Conservation (phyloP, 1,140 invertebrate species). For the Myzus persicae region DNA sequence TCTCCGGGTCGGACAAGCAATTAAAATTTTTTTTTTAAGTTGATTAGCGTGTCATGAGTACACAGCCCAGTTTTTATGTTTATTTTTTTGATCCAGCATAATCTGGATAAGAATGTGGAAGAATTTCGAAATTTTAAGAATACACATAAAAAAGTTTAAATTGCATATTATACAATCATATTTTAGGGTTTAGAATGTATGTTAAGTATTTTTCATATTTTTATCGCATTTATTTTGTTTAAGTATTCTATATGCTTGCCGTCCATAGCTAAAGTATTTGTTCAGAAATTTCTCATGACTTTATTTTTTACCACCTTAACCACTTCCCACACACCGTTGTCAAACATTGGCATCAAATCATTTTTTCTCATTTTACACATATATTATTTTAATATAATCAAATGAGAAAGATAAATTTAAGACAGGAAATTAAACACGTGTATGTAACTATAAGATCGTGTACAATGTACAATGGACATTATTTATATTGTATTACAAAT, state of each 20-base stretch:
- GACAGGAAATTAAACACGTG: not conserved
- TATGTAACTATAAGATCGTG: not conserved
- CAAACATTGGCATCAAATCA: not conserved
- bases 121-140: not conserved
- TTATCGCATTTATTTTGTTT: not conserved
- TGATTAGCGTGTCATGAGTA: not conserved
- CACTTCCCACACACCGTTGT: not conserved
- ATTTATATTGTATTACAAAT: not conserved
- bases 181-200: not conserved
- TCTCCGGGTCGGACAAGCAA: not conserved
- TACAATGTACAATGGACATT: not conserved
- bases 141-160: not conserved
- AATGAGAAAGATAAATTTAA: not conserved
- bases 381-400: not conserved
- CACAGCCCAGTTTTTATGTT: not conserved
- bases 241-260: not conserved
- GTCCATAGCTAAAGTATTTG: too few species aligned
- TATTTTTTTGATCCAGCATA: not conserved
- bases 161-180: not conserved
- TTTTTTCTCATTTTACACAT: not conserved
- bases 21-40: not conserved
- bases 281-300: not conserved
- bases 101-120: not conserved
- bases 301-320: not conserved
- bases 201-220: not conserved